phyloP scores from a whole-genome alignment of 2,888 invertebrate species.

The Cactoblastis cactorum region DNA sequence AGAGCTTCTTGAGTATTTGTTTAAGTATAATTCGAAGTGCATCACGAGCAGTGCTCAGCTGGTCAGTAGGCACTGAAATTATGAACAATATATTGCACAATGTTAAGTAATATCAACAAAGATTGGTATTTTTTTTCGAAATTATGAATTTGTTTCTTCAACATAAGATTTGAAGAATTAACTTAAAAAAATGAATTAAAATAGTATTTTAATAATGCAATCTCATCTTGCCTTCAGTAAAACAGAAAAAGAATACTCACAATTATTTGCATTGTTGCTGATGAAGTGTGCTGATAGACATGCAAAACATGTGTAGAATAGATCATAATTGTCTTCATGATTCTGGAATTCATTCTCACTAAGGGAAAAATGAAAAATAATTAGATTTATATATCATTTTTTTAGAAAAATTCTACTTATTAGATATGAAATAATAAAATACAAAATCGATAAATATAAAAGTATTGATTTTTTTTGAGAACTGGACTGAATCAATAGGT shows the following conservation, averaged over 20 bases:
- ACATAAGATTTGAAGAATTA: too few species aligned
- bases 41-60: conserved; percentile 82
- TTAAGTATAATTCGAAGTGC: conserved; percentile 65
- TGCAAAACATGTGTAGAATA: conserved; percentile 93
- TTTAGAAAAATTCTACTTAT: not conserved
- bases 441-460: too few species aligned
- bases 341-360: conserved; percentile 93
- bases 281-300: conserved; percentile 93
- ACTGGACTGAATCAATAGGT: too few species aligned
- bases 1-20: conserved; percentile 72
- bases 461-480: too few species aligned
- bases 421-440: too few species aligned
- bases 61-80: conserved; percentile 84
- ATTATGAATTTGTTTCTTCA: too few species aligned
- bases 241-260: conserved; percentile 82
- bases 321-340: conserved; percentile 90
- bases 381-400: not conserved
- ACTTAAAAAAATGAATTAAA: too few species aligned
- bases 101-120: not conserved
- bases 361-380: conserved; percentile 42
- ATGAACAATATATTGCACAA: conserved; percentile 18
- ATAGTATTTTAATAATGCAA: too few species aligned
- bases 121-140: too few species aligned
- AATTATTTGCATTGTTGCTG: conserved; percentile 83
- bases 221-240: too few species aligned